Conservation (phyloP, 2,797 vertebrate genomes). For the Enteromius paludinosus region DNA sequence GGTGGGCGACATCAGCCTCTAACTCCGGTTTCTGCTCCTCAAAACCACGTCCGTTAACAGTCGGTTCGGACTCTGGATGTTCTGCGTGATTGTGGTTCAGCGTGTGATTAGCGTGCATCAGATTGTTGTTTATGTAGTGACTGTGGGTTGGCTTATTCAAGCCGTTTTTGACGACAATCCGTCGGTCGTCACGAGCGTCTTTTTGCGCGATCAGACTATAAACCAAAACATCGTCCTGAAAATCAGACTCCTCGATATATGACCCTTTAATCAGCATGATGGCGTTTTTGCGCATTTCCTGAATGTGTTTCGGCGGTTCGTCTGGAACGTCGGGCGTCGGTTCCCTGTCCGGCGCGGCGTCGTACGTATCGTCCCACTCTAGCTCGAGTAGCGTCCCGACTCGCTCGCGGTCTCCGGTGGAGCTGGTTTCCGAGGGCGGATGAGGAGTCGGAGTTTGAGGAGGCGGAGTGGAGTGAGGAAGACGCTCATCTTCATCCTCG, state of each 20-base stretch:
- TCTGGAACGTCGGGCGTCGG: conserved; percentile 54
- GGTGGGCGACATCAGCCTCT: not conserved
- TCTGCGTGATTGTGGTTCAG: not conserved
- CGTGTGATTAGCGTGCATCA: not conserved
- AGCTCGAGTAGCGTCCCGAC: conserved; percentile 73
- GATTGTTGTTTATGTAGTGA: not conserved
- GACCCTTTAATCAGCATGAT: conserved; percentile 86
- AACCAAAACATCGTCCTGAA: conserved; percentile 91
- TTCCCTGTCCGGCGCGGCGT: conserved; percentile 76
- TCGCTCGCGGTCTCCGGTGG: conserved; percentile 69
- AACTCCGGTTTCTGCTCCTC: not conserved
- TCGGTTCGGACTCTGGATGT: not conserved
- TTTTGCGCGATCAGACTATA: conserved; percentile 89
- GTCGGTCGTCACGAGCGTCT: conserved; percentile 68
- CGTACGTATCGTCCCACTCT: conserved; percentile 95
- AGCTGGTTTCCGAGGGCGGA: conserved; percentile 60
- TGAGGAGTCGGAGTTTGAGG: conserved; percentile 49
- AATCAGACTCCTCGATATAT: conserved; percentile 92
- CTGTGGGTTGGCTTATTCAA: not conserved
- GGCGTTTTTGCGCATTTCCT: conserved; percentile 90
- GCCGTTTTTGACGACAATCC: not conserved
- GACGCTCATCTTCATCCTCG: conserved; percentile 31
- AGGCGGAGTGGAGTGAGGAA: not conserved
- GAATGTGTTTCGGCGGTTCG: conserved; percentile 86
- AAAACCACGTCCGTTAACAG: not conserved